These are phyloP conservation scores for Achroia grisella DNA, from an alignment of 1,140 invertebrate genomes.

Conservation along the genomic window DNA sequence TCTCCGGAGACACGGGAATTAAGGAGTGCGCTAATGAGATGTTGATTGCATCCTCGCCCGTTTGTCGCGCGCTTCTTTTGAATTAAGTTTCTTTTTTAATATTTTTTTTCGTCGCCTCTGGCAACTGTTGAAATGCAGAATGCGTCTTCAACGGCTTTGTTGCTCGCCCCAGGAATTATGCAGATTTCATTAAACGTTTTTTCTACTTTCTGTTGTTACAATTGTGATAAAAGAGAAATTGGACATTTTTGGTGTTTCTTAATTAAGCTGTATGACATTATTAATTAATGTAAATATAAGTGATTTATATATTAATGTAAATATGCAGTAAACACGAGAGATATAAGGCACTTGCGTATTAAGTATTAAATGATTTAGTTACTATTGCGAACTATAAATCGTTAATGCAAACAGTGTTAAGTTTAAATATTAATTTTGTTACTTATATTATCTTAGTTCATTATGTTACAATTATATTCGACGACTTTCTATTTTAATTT, in stretches of 20 bases:
- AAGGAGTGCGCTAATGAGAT: constrained; percentile 61
- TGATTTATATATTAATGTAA: too few relatives aligned
- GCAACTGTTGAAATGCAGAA: constrained; percentile 46
- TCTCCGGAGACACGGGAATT: constrained; percentile 44
- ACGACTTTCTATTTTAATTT: too few relatives aligned
- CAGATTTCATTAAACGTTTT: constrained; percentile 51
- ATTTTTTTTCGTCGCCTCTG: constrained; percentile 14
- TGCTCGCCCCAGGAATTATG: constrained; percentile 42
- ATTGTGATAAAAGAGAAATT: constrained; percentile 24
- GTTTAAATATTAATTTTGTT: too few relatives aligned
- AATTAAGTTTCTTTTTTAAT: constrained; percentile 41
- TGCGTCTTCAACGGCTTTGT: constrained; percentile 48
- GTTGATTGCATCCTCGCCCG: constrained; percentile 55
- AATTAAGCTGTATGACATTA: too few relatives aligned
- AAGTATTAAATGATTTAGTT: too few relatives aligned
- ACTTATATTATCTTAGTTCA: too few relatives aligned
- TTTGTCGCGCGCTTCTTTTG: constrained; percentile 35
- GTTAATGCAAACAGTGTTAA: too few relatives aligned
- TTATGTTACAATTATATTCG: too few relatives aligned
- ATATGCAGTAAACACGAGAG: too few relatives aligned
- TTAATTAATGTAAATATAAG: too few relatives aligned
- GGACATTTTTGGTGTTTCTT: background rate
- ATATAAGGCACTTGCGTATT: too few relatives aligned
- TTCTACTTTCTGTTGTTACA: constrained; percentile 31
- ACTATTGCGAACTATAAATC: too few relatives aligned